These are phyloP conservation scores for Solea solea DNA, from an alignment of 2,113 vertebrate genomes.

Conservation along the genomic window DNA sequence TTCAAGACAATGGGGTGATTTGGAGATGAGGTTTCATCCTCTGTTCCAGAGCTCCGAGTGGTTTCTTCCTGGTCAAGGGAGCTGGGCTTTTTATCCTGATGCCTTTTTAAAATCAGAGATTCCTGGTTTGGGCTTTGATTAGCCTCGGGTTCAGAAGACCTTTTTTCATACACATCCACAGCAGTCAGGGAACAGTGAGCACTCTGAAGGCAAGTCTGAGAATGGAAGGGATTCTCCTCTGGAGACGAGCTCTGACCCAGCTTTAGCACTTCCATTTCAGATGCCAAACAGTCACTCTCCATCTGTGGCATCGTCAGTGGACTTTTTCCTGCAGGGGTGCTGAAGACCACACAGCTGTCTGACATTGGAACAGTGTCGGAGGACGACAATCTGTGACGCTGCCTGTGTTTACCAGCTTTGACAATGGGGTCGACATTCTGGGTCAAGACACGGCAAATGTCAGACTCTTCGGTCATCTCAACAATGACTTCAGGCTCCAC, in stretches of 20 bases:
- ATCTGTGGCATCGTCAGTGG: not conserved
- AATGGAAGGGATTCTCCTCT: not conserved
- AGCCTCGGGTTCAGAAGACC: conserved; percentile 63
- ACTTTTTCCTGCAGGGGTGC: not conserved
- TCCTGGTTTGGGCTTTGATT: conserved; percentile 56
- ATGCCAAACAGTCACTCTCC: not conserved
- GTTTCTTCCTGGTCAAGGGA: not conserved
- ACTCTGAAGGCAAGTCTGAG: not conserved
- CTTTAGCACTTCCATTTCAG: not conserved
- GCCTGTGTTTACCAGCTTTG: not conserved
- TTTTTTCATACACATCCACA: conserved; percentile 10
- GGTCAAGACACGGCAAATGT: not conserved
- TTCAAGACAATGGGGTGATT: not conserved
- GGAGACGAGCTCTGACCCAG: not conserved
- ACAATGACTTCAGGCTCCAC: conserved; percentile 12
- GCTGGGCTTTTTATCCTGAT: conserved; percentile 1
- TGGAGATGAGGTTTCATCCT: not conserved
- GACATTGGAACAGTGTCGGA: conserved; percentile 17
- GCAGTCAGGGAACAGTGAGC: not conserved
- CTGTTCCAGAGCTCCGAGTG: not conserved
- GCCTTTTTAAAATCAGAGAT: not conserved
- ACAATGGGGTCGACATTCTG: not conserved
- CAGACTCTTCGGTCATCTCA: conserved; percentile 24
- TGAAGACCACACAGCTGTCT: conserved; percentile 24
- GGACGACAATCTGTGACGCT: not conserved